Evolutionary conservation across 1,140 invertebrate species (phyloP).

Genomic region (Chironomus tepperi): DNA sequence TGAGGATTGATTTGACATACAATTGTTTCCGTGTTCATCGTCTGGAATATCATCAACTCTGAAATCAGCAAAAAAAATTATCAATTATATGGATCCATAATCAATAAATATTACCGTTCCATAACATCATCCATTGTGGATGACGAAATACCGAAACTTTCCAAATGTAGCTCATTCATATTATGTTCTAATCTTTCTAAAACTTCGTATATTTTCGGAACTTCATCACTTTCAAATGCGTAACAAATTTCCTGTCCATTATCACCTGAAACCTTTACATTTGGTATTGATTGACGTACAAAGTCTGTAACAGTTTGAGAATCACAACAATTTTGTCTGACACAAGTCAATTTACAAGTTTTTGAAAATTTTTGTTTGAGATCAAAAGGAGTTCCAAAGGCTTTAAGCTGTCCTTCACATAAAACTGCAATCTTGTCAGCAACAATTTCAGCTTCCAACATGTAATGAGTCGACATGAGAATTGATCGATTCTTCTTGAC

Average conservation of each 20-base stretch:
- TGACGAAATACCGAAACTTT: slow-evolving; percentile 86
- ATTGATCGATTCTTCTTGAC: slow-evolving; percentile 51
- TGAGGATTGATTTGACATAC: no score
- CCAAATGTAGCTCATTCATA: slow-evolving; percentile 41
- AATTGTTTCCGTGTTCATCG: no score
- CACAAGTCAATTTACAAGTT: slow-evolving; percentile 47
- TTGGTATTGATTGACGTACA: slow-evolving; percentile 33
- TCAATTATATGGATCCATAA: no score
- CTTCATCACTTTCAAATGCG: slow-evolving; percentile 32
- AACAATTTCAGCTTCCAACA: slow-evolving; percentile 90
- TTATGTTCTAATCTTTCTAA: slow-evolving; percentile 32
- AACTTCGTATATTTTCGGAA: slow-evolving; percentile 33
- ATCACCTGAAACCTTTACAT: slow-evolving; percentile 32
- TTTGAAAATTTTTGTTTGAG: slow-evolving; percentile 70
- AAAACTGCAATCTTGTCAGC: slow-evolving; percentile 85
- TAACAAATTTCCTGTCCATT: slow-evolving; percentile 36
- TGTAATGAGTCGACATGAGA: slow-evolving; percentile 85
- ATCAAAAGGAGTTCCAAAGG: slow-evolving; percentile 72
- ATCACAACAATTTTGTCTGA: slow-evolving; percentile 33
- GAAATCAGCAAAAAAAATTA: no score
- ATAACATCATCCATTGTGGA: slow-evolving; percentile 75
- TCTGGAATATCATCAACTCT: slow-evolving; percentile 40
- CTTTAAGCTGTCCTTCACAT: slow-evolving; percentile 63
- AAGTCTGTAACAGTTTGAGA: slow-evolving; percentile 31
- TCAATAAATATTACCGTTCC: no score